Conservation (phyloP, 2,888 invertebrate species). For the Acanthopleura granulata region DNA sequence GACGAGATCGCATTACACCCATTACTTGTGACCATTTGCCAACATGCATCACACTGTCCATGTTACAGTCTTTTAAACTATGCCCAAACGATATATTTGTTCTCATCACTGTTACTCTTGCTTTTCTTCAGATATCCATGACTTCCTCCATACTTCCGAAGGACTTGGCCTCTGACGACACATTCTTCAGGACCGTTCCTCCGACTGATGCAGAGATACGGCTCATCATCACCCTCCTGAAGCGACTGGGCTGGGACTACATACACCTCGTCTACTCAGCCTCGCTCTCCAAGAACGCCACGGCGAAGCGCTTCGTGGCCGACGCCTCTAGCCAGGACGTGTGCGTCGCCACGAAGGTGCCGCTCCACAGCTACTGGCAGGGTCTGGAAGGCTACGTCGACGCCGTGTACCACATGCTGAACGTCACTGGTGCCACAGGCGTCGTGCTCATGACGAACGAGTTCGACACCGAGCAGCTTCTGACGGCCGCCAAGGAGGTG, state of each 20-base stretch:
- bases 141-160: conserved; percentile 9
- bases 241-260: conserved; percentile 1
- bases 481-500: neutral
- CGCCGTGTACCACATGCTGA: neutral
- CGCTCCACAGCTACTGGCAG: neutral
- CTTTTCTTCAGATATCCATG: neutral
- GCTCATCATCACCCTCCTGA: neutral
- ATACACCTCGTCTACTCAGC: neutral
- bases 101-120: too few relatives aligned
- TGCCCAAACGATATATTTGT: too few relatives aligned
- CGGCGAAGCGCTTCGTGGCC: neutral
- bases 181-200: conserved; percentile 11
- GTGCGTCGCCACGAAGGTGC: neutral
- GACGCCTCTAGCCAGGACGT: neutral
- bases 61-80: too few relatives aligned
- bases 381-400: neutral
- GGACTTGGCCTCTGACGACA: neutral
- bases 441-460: conserved; percentile 10
- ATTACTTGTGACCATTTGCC: too few relatives aligned
- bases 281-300: conserved; percentile 1
- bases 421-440: neutral
- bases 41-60: too few relatives aligned
- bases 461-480: neutral
- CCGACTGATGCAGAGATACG: neutral
- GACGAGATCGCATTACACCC: too few relatives aligned